These are phyloP conservation scores for Chaenogobius annularis DNA, from an alignment of 2,113 vertebrate genomes.

Conservation along the genomic window DNA sequence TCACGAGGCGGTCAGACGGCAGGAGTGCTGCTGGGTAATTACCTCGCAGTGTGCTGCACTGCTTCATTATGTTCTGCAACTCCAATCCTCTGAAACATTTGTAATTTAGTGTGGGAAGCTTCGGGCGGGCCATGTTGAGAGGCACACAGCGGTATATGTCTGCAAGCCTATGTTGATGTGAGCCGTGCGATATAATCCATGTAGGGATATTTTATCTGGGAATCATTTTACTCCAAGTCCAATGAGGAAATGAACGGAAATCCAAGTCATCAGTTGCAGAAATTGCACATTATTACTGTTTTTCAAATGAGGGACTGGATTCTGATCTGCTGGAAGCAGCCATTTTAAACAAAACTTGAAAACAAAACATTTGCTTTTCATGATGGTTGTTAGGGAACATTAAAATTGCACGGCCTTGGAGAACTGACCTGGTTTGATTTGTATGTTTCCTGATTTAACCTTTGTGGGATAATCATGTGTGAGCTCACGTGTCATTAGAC, in stretches of 20 bases:
- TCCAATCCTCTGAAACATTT: slow-evolving; percentile 90
- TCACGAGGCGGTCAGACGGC: slow-evolving; percentile 86
- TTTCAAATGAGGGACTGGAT: slow-evolving; percentile 47
- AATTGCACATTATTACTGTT: slow-evolving; percentile 64
- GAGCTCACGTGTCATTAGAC: slow-evolving; percentile 10
- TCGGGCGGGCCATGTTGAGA: slow-evolving; percentile 50
- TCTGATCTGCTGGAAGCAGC: slow-evolving; percentile 10
- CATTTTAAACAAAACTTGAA: slow-evolving; percentile 9
- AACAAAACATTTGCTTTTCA: not conserved
- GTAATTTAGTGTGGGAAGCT: slow-evolving; percentile 87
- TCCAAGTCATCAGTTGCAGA: slow-evolving; percentile 57
- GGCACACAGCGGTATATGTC: slow-evolving; percentile 41
- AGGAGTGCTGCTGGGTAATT: slow-evolving; percentile 98
- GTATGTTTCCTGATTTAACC: slow-evolving; percentile 32
- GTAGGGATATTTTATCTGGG: slow-evolving; percentile 52
- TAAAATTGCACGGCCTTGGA: not conserved
- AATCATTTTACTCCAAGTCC: slow-evolving; percentile 44
- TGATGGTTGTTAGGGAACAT: slow-evolving; percentile 2
- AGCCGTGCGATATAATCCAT: slow-evolving; percentile 38
- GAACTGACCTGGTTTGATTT: not conserved
- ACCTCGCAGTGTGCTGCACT: slow-evolving; percentile 94
- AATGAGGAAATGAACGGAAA: slow-evolving; percentile 64
- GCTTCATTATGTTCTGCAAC: slow-evolving; percentile 93
- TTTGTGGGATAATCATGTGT: slow-evolving; percentile 15
- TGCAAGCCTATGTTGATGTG: slow-evolving; percentile 16